A percentile compares a stretch with the other conserved stretches of the same genome.
Conservation (phyloP, 2,888 invertebrate species). For the Lasius platythorax region DNA sequence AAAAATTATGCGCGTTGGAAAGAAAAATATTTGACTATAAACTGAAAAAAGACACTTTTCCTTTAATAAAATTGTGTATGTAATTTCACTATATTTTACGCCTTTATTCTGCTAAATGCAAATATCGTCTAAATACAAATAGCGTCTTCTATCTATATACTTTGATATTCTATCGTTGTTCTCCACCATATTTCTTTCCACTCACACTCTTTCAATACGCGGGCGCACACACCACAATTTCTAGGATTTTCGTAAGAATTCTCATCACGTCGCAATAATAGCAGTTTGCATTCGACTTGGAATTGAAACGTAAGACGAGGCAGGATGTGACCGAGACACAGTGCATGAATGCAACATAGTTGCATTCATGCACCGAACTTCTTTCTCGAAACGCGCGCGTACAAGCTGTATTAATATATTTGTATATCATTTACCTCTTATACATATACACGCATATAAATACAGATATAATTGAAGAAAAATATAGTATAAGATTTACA, state of each 20-base stretch:
- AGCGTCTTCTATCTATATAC: background rate
- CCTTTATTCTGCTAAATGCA: background rate
- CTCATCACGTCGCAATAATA: constrained; percentile 73
- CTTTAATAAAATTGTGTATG: background rate
- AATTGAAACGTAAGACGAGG: constrained; percentile 64
- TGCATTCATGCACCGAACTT: background rate
- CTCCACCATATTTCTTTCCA: constrained; percentile 18
- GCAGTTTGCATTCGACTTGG: constrained; percentile 71
- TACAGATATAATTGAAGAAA: background rate
- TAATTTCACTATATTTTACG: background rate
- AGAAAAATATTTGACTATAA: background rate
- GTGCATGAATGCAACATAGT: constrained; percentile 11
- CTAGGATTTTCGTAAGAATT: constrained; percentile 66
- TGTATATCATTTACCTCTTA: background rate
- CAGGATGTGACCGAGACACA: constrained; percentile 61
- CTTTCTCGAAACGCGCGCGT: background rate
- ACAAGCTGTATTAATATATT: constrained; percentile 9
- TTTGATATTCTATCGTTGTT: constrained; percentile 37
- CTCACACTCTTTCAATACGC: constrained; percentile 52
- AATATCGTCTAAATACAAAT: background rate
- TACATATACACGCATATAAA: background rate
- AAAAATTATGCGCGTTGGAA: background rate
- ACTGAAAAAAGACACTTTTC: background rate
- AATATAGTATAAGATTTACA: background rate
- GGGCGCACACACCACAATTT: constrained; percentile 51